Evolutionary conservation across 2,888 invertebrate genomes (phyloP).

Genomic region (Chesias legatella): DNA sequence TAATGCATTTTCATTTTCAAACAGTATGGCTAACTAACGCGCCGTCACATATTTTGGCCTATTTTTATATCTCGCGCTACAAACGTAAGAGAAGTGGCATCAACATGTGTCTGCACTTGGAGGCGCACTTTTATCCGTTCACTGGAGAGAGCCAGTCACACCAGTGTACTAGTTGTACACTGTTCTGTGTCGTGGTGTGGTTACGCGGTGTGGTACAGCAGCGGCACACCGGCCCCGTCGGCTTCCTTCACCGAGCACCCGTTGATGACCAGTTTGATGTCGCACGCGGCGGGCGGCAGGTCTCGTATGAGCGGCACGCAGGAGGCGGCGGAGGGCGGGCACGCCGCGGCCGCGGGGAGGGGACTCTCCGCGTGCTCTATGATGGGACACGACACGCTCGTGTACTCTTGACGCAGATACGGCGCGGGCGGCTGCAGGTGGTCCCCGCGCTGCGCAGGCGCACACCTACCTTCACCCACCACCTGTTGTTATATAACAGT

Average conservation of each 20-base stretch:
- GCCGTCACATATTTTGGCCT: too few species aligned
- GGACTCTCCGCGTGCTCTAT: conserved; percentile 76
- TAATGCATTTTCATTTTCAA: too few species aligned
- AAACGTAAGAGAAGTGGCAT: too few species aligned
- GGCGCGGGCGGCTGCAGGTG: conserved; percentile 73
- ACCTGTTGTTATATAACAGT: too few species aligned
- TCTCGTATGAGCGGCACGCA: conserved; percentile 27
- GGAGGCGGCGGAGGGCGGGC: conserved; percentile 20
- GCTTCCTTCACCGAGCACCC: conserved; percentile 53
- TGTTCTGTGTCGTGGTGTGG: too few species aligned
- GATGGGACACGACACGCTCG: conserved; percentile 87
- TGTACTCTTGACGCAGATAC: conserved; percentile 67
- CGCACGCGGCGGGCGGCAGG: conserved; percentile 21
- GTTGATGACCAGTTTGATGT: conserved; percentile 46
- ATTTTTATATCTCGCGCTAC: too few species aligned
- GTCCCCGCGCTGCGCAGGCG: conserved; percentile 69
- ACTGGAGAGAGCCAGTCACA: too few species aligned
- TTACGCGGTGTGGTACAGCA: conserved; percentile 64
- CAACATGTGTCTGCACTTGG: too few species aligned
- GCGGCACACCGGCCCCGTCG: conserved; percentile 62
- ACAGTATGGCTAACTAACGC: too few species aligned
- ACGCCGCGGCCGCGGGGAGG: too few species aligned
- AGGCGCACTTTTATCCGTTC: too few species aligned
- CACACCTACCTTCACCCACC: conserved; percentile 80
- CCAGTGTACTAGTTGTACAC: too few species aligned